Base-by-base conservation (phyloP, 2,797 vertebrate species). In the Coregonus suidteri region DNA sequence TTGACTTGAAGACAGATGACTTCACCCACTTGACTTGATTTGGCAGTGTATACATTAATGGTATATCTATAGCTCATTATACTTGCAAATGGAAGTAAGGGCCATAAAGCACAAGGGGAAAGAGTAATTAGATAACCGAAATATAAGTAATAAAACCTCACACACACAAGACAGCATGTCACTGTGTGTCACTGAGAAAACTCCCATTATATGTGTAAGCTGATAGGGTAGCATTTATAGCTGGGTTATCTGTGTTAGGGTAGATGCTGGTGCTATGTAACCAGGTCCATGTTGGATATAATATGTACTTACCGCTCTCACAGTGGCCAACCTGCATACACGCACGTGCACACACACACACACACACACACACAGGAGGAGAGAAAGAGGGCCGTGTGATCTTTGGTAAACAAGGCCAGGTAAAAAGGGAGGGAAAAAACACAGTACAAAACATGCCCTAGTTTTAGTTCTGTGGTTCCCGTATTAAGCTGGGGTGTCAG, bases 141-240 rank as follows among this genome's bases (percentile, higher is more conserved):
- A 90, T 87, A 89, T 78, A 59, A 71, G 91, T 84, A 86, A 91
- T 91, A 92, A 92, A 92, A 88, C 79, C 85, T 89, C 25, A 64
- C 87, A 89, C 81, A 82, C 81, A 82, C 84, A 53, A 59, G 82
- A 86, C 89, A 74, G 81, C 88, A 81, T 90, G 87, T 90, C 85
- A 84, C 86, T 82, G 6, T 77, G 84, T 86, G 86, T 89, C 87
- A 77, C 79, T 52, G 82, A 68, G 72, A 84, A 90, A 89, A 86
- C 82, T 90, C 30, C 77, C 78, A 31, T 90, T 87, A 85, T 87
- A 85, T 52, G 72, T 83, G 90, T 84, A 87, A 91, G 77, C 75
- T 51, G 86, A 90, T 85, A 89, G 79, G 75, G 20, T 51, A 35
- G 82, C 78, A 37, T 81, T 82, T 84, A 83, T 76, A 78, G 77